Evolutionary conservation across 2,113 vertebrate genomes (phyloP).

Genomic region (Python bivittatus): DNA sequence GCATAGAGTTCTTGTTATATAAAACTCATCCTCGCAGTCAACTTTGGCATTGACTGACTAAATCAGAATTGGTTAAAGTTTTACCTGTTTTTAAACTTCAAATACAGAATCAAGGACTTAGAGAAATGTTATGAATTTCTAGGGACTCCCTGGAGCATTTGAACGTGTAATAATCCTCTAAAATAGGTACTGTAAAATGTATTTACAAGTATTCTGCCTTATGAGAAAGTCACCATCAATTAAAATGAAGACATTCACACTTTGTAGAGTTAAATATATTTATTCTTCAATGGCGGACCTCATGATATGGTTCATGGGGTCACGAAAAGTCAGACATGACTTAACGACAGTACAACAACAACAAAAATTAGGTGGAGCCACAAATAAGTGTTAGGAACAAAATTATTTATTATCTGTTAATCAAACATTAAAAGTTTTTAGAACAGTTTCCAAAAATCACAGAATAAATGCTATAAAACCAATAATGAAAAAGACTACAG

Average conservation of each 20-base stretch:
- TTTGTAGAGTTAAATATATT: not conserved
- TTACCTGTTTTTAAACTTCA: constrained; percentile 12
- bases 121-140: constrained; percentile 18
- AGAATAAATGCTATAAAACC: not conserved
- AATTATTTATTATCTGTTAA: not conserved
- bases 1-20: constrained; percentile 28
- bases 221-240: not conserved
- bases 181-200: not conserved
- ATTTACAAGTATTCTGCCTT: not conserved
- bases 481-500: not conserved
- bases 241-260: not conserved
- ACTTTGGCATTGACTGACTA: constrained; percentile 19
- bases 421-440: not conserved
- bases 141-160: not conserved
- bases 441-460: not conserved
- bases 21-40: constrained; percentile 21
- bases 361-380: too few relatives aligned
- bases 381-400: too few relatives aligned
- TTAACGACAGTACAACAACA: too few relatives aligned
- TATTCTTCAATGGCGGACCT: too few relatives aligned
- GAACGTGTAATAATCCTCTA: not conserved
- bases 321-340: too few relatives aligned
- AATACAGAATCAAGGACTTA: constrained; percentile 15
- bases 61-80: constrained; percentile 4
- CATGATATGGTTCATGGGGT: too few relatives aligned